Evolutionary conservation across 2,113 vertebrate species (phyloP).

Genomic region (Girardinichthys multiradiatus): DNA sequence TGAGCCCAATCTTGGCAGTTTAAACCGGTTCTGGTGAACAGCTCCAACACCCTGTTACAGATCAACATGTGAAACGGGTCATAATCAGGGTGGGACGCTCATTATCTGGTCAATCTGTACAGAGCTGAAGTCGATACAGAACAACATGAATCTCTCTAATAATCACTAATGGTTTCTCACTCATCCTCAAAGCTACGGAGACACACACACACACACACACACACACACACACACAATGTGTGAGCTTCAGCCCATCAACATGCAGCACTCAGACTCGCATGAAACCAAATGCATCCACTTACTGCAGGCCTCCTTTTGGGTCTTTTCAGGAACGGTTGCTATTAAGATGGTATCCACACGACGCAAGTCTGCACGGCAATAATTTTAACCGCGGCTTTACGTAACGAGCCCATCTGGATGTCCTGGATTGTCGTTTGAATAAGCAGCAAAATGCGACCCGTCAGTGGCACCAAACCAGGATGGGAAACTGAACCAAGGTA

Average conservation of each 20-base stretch:
- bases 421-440: slow-evolving; percentile 63
- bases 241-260: background rate
- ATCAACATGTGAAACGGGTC: too few species aligned
- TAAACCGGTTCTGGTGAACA: background rate
- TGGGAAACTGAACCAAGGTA: slow-evolving; percentile 6
- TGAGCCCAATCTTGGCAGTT: background rate
- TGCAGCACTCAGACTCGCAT: slow-evolving; percentile 6
- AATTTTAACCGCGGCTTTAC: slow-evolving; percentile 14
- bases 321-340: slow-evolving; percentile 38
- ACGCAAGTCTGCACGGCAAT: background rate
- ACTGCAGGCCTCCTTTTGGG: slow-evolving; percentile 41
- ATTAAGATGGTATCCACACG: slow-evolving; percentile 16
- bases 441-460: slow-evolving; percentile 6
- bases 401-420: slow-evolving; percentile 39
- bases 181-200: background rate
- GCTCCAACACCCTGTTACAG: too few species aligned
- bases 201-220: slow-evolving; percentile 3
- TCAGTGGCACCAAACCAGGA: slow-evolving; percentile 15
- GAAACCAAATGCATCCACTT: slow-evolving; percentile 29
- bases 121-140: too few species aligned
- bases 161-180: background rate
- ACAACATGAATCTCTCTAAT: too few species aligned
- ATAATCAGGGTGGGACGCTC: too few species aligned
- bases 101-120: too few species aligned
- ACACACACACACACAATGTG: slow-evolving; percentile 8